These are phyloP conservation scores for Atlantisia rogersi DNA, from an alignment of 2,113 vertebrate genomes.

Conservation along the genomic window DNA sequence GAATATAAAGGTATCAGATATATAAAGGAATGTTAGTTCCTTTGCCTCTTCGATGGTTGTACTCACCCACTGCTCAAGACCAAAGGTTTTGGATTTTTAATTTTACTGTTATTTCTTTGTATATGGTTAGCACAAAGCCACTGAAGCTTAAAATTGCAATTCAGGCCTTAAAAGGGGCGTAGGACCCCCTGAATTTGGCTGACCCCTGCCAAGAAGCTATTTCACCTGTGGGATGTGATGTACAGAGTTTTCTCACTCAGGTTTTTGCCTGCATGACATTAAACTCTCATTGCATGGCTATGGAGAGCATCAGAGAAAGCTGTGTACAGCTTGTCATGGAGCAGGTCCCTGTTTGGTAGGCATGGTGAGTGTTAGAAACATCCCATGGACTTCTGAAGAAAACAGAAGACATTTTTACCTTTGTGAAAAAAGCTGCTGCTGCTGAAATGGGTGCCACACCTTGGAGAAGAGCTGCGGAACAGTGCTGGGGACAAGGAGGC, in stretches of 20 bases:
- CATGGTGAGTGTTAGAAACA: background rate
- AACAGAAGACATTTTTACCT: background rate
- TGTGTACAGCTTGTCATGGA: background rate
- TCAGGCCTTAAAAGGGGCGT: background rate
- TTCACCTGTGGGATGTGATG: background rate
- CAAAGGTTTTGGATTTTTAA: background rate
- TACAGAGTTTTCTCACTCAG: background rate
- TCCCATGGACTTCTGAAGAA: background rate
- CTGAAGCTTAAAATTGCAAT: background rate
- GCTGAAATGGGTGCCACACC: background rate
- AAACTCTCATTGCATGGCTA: background rate
- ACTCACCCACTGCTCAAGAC: background rate
- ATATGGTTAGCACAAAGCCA: background rate
- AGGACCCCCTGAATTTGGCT: background rate
- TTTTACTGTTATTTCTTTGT: background rate
- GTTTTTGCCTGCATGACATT: background rate
- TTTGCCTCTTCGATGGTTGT: background rate
- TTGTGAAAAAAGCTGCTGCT: background rate
- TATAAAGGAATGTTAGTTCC: background rate
- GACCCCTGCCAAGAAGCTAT: background rate
- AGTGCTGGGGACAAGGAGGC: background rate
- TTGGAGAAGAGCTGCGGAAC: background rate
- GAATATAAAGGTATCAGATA: too few relatives aligned
- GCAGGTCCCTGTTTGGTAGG: background rate
- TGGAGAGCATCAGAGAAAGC: background rate